These are phyloP conservation scores for Iphiclides podalirius DNA, from an alignment of 2,888 invertebrate genomes.

Conservation along the genomic window DNA sequence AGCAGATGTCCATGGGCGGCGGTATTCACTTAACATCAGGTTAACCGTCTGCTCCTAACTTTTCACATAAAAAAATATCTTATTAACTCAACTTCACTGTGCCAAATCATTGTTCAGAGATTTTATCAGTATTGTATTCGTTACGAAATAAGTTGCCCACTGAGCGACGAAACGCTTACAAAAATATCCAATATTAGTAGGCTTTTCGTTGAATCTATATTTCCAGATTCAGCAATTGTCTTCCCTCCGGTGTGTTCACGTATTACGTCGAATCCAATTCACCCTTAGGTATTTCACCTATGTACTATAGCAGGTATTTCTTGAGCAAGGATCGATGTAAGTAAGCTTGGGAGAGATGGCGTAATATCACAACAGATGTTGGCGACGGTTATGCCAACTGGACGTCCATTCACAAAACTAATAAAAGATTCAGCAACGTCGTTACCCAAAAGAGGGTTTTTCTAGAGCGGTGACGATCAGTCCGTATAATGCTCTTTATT, in stretches of 20 bases:
- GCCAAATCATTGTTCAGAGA: too few species aligned
- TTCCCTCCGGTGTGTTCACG: conserved; percentile 29
- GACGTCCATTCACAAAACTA: conserved; percentile 74
- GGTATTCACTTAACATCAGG: too few species aligned
- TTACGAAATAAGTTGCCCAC: not conserved
- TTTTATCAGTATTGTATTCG: too few species aligned
- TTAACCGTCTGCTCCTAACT: too few species aligned
- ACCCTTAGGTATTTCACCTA: conserved; percentile 59
- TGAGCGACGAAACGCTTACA: not conserved
- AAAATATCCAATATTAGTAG: conserved; percentile 8
- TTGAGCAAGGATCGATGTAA: conserved; percentile 54
- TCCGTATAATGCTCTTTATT: conserved; percentile 42
- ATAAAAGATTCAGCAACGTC: conserved; percentile 78
- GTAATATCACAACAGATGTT: conserved; percentile 78
- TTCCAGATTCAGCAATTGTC: conserved; percentile 32
- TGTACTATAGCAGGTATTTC: conserved; percentile 56
- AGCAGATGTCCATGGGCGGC: too few species aligned
- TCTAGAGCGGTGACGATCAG: conserved; percentile 55
- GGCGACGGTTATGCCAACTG: conserved; percentile 75
- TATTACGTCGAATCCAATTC: conserved; percentile 53
- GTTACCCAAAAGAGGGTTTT: conserved; percentile 64
- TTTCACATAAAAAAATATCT: too few species aligned
- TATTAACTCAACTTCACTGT: too few species aligned
- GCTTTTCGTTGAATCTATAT: conserved; percentile 29
- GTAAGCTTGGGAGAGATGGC: conserved; percentile 54